Evolutionary conservation across 2,113 vertebrate species (phyloP).

Genomic region (Emberiza fucata): DNA sequence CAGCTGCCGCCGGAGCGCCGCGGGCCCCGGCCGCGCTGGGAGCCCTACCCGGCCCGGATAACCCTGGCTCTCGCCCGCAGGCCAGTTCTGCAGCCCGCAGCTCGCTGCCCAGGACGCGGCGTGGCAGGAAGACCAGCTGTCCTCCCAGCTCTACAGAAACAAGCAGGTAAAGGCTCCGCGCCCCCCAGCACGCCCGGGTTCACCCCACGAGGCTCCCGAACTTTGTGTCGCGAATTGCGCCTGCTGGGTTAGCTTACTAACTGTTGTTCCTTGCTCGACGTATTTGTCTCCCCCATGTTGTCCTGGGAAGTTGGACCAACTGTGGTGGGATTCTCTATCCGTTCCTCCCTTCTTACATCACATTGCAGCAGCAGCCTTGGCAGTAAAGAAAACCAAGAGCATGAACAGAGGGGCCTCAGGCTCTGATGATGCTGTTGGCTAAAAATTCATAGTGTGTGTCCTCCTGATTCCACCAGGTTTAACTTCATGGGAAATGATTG

Average conservation of each 20-base stretch:
- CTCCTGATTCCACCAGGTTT: not conserved
- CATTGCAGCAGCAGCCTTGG: not conserved
- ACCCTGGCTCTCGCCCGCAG: conserved; percentile 32
- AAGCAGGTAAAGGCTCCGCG: conserved; percentile 78
- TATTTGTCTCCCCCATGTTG: not conserved
- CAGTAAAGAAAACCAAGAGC: not conserved
- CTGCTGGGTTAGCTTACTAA: not conserved
- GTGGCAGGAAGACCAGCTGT: conserved; percentile 78
- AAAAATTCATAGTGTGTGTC: not conserved
- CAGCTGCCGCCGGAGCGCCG: not conserved
- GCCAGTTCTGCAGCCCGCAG: not conserved
- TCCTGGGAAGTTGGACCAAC: not conserved
- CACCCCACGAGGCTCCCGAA: not conserved
- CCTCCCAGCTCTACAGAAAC: conserved; percentile 88
- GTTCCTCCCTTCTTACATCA: not conserved
- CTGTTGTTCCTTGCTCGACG: not conserved
- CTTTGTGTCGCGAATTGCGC: not conserved
- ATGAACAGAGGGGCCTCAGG: not conserved
- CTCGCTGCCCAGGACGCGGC: conserved; percentile 33
- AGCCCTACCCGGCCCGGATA: not conserved
- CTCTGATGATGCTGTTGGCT: not conserved
- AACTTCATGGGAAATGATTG: not conserved
- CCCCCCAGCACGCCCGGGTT: accelerated
- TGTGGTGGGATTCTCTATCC: not conserved
- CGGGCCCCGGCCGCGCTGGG: not conserved